Base-by-base conservation (phyloP, 2,888 invertebrate genomes). In the Coenonympha arcania region DNA sequence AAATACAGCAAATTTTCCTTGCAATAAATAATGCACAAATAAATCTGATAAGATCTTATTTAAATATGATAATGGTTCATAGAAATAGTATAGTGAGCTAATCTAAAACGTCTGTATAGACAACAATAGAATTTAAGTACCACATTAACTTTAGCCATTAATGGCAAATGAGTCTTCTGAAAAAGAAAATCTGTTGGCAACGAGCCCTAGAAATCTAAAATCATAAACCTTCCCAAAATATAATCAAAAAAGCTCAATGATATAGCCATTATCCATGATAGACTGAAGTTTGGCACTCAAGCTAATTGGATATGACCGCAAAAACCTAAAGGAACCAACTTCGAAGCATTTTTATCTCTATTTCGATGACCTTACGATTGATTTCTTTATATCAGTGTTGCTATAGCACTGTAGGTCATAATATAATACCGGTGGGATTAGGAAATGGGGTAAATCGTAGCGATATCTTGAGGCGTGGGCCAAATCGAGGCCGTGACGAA, bases 401-500 rank as follows among this genome's bases (percentile, higher is more conserved):
- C 8, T 30, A 47, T 54, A 49, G 44, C 48, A 48, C 73, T 73
- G 71, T 64, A 58, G 68, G 54, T 57, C 58, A 54, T 50, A 41
- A 54, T 50, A 41, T 52, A 43, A 55, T 55, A 51, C 47, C 56
- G 58, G 67, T 51, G 58, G 68, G 78, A 79, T 82, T 79, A 78
- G 73, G 79, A 77, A 81, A 76, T 66, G 79, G 78, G 79, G 80
- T 77, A 76, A 80, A 82, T 77, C 71, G 78, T 69, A 63, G 66
- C 73, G 79, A 79, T 79, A 80, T 64, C 64, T 60, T 65, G 66
- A 71, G 76, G 79, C 70, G 79, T 77, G 79, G 83, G 79, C 71
- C 63, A 62, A 73, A 81, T 80, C 66, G 79, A 69, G 83, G 83
- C 65, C 82, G 74, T 73, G 78, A 78, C 80, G 80, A 76, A 79